phyloP scores from a whole-genome alignment of 2,797 vertebrate genomes.

The Darevskia mixta region DNA sequence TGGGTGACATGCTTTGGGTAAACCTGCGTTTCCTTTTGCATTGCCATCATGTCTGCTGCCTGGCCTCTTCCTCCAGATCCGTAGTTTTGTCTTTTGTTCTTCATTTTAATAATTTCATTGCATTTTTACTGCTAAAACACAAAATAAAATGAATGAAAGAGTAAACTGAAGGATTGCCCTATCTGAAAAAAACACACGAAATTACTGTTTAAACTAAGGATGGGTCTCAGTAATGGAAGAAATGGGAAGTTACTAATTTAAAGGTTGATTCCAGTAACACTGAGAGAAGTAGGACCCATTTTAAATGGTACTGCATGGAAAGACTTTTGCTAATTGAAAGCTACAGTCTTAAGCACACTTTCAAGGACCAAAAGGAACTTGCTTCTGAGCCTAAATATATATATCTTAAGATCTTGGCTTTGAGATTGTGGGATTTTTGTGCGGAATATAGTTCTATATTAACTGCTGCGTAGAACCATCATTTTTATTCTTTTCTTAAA shows the following conservation, averaged over 20 bases:
- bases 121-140: not conserved
- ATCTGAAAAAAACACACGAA: too few relatives aligned
- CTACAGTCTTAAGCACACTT: not conserved
- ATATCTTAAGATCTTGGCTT: not conserved
- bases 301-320: too few relatives aligned
- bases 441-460: not conserved
- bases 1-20: not conserved
- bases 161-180: not conserved
- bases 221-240: too few relatives aligned
- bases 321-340: too few relatives aligned
- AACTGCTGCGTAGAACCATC: not conserved
- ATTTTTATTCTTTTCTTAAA: not conserved
- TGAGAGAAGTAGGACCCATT: too few relatives aligned
- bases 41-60: not conserved
- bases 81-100: not conserved
- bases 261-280: too few relatives aligned
- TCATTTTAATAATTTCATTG: not conserved
- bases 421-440: not conserved
- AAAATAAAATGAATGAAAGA: not conserved
- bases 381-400: not conserved
- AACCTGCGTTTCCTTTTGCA: not conserved
- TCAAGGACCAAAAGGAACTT: not conserved
- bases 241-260: too few relatives aligned
- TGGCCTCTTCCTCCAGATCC: not conserved
- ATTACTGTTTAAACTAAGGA: too few relatives aligned